phyloP scores from a whole-genome alignment of 2,888 invertebrate genomes.

The Deilephila elpenor region DNA sequence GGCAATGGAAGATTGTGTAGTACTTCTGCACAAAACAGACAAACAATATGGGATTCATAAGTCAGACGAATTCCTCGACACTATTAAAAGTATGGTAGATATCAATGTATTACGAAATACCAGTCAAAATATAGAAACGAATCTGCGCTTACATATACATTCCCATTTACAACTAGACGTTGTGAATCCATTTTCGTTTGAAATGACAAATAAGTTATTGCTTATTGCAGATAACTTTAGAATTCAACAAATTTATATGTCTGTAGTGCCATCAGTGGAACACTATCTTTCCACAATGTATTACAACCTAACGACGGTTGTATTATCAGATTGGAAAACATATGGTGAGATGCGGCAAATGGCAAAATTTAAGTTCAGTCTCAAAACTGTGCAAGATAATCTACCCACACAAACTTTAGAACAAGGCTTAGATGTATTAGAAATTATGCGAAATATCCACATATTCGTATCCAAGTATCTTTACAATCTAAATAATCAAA shows the following conservation, averaged over 20 bases:
- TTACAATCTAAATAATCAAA: constrained; percentile 98
- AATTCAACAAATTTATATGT: constrained; percentile 84
- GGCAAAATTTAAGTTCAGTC: constrained; percentile 92
- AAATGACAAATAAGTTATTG: constrained; percentile 87
- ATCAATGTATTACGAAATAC: constrained; percentile 87
- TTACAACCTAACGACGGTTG: constrained; percentile 98
- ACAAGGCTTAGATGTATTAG: constrained; percentile 97
- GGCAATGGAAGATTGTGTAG: constrained; percentile 75
- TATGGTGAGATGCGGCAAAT: constrained; percentile 98
- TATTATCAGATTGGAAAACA: constrained; percentile 98
- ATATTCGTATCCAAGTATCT: constrained; percentile 96
- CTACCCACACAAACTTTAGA: constrained; percentile 98
- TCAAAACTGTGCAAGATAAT: constrained; percentile 95
- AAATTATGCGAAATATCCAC: constrained; percentile 98
- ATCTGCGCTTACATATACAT: constrained; percentile 96
- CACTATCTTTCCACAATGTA: constrained; percentile 97
- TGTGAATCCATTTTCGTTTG: constrained; percentile 88
- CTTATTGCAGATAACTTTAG: constrained; percentile 84
- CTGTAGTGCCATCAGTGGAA: constrained; percentile 90
- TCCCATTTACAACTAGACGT: constrained; percentile 92
- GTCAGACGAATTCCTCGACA: constrained; percentile 65
- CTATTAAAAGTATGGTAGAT: constrained; percentile 75
- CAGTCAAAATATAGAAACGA: constrained; percentile 95
- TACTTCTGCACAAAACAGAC: constrained; percentile 68
- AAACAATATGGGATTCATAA: constrained; percentile 57